Evolutionary conservation across 2,113 vertebrate species (phyloP), one percentile per base, ranked within the genome.

Genomic region (Stegastes partitus): DNA sequence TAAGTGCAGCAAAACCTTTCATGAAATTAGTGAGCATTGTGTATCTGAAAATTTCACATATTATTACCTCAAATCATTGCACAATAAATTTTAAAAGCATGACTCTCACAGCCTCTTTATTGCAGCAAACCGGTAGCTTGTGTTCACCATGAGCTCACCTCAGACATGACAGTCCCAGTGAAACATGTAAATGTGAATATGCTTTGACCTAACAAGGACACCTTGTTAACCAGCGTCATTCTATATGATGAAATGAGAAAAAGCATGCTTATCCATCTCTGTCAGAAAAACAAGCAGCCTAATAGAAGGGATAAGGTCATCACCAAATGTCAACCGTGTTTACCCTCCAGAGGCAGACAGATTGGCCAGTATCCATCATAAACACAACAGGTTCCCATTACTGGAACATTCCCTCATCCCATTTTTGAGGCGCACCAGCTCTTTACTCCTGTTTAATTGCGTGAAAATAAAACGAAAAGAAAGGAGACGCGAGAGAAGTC

Each of bases 261-360:
- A 87, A 74, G 59, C 61, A 19, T 58, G 68, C 79, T 78, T 86
- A 87, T 92, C 83, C 78, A 79, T 89, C 90, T 91, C 71, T 87
- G 89, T 89, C 92, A 88, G 76, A 86, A 82, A 90, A 92, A 84
- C 84, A 86, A 86, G 74, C 73, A 47, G 76, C 69, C 67, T 83
- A 92, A 90, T 90, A 74, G 83, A 91, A 81, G 22, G 85, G 56
- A 82, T 82, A 94, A 93, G 93, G 79, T 93, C 93, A 94, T 85
- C 53, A 53, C 77, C 85, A 92, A 92, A 94, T 93, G 78, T 91
- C 86, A 90, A 81, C 75, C 68, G 9, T 94, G 83, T 94, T 95
- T 88, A 89, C 83, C 82, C 84, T 89, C 85, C 84, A 85, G 77
- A 91, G 80, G 72, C 66, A 87, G 78, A 85, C 68, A 47, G 59